Percentiles rank a stretch among this genome's conserved stretches.
Evolutionary conservation across 2,797 vertebrate species (phyloP).

Genomic region (Microctenopoma lineatum): DNA sequence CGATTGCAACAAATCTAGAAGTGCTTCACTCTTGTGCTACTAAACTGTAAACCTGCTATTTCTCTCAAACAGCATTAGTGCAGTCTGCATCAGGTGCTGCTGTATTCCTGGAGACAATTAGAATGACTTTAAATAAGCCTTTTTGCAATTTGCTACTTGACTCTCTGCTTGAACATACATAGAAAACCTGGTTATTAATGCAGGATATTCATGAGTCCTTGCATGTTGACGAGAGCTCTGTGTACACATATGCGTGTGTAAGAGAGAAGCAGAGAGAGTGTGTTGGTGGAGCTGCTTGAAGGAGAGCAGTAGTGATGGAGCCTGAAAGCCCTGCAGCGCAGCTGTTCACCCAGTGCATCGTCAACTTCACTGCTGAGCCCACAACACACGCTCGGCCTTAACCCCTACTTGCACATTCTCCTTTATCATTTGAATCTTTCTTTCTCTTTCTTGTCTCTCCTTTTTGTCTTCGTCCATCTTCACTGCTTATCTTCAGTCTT

Average conservation of each 20-base stretch:
- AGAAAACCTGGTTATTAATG: slow-evolving; percentile 51
- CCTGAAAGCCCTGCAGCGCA: slow-evolving; percentile 81
- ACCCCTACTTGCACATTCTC: slow-evolving; percentile 58
- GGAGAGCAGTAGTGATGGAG: slow-evolving; percentile 83
- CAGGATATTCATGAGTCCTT: slow-evolving; percentile 48
- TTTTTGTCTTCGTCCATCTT: slow-evolving; percentile 28
- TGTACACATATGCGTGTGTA: slow-evolving; percentile 37
- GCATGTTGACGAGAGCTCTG: slow-evolving; percentile 64
- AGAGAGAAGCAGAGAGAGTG: slow-evolving; percentile 25
- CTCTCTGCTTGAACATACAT: slow-evolving; percentile 29
- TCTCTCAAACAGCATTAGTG: slow-evolving; percentile 22
- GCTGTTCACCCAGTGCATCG: slow-evolving; percentile 80
- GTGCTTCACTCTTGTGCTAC: slow-evolving; percentile 22
- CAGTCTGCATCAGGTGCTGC: background rate
- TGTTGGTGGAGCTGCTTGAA: slow-evolving; percentile 78
- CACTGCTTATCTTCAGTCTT: slow-evolving; percentile 34
- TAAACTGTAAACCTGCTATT: slow-evolving; percentile 39
- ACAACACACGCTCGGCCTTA: slow-evolving; percentile 71
- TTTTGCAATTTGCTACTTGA: slow-evolving; percentile 21
- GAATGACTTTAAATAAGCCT: slow-evolving; percentile 17
- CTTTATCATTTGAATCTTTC: slow-evolving; percentile 41
- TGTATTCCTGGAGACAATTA: background rate
- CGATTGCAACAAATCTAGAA: slow-evolving; percentile 46
- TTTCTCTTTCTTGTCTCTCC: slow-evolving; percentile 34
- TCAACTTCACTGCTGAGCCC: slow-evolving; percentile 79